Evolutionary conservation across 2,797 vertebrate genomes (phyloP).

Genomic region (Sardinella longiceps): DNA sequence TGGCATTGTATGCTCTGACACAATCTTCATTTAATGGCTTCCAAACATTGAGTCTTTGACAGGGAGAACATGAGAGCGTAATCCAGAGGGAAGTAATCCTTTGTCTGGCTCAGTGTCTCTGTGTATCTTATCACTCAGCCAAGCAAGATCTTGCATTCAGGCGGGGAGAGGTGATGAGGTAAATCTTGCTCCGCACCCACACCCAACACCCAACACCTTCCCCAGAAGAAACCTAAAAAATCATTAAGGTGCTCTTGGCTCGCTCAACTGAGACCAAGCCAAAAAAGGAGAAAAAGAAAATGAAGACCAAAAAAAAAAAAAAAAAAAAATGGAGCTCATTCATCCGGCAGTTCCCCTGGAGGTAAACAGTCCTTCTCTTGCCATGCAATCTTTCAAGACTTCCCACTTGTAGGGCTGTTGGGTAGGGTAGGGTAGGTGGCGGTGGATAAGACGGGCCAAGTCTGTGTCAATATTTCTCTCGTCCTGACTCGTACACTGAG

Average conservation of each 20-base stretch:
- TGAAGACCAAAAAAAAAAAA: neutral
- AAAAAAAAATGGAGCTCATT: neutral
- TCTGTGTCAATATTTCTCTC: slow-evolving; percentile 22
- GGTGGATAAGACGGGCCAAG: slow-evolving; percentile 29
- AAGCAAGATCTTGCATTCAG: slow-evolving; percentile 57
- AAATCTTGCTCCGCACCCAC: slow-evolving; percentile 35
- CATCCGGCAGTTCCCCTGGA: neutral
- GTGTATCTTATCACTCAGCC: slow-evolving; percentile 44
- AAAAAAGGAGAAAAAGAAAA: neutral
- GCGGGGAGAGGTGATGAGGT: slow-evolving; percentile 52
- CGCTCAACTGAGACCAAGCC: neutral
- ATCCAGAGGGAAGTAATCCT: slow-evolving; percentile 22
- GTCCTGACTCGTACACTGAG: slow-evolving; percentile 7
- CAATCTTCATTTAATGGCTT: neutral
- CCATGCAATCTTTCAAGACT: neutral
- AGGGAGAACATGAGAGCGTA: slow-evolving; percentile 53
- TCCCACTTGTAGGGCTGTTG: neutral
- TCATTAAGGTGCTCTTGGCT: slow-evolving; percentile 30
- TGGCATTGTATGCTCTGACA: neutral
- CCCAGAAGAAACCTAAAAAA: slow-evolving; percentile 36
- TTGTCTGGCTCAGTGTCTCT: neutral
- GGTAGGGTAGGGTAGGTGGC: neutral
- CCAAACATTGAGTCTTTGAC: slow-evolving; percentile 38
- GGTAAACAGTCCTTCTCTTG: slow-evolving; percentile 17
- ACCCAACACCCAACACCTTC: neutral